phyloP scores from a whole-genome alignment of 2,113 vertebrate genomes.

The Climacteris rufus region DNA sequence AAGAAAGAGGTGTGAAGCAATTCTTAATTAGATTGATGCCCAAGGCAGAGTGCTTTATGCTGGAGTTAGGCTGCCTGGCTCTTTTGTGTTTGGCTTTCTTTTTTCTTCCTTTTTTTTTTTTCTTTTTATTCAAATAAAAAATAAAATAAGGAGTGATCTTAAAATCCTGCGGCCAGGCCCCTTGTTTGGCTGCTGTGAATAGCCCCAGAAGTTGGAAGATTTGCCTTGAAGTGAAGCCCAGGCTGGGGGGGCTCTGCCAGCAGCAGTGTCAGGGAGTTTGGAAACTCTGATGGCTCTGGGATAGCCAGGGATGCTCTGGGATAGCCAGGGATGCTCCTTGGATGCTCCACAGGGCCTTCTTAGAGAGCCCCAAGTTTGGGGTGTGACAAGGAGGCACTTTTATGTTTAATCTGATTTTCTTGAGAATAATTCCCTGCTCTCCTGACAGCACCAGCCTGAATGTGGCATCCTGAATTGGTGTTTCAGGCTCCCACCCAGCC shows the following conservation, averaged over 20 bases:
- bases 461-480: accelerated
- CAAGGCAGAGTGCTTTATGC: not conserved
- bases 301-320: too few relatives aligned
- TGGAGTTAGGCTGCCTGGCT: not conserved
- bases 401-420: not conserved
- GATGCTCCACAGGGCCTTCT: not conserved
- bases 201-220: not conserved
- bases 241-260: not conserved
- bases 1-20: constrained; percentile 29
- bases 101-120: not conserved
- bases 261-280: not conserved
- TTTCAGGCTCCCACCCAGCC: not conserved
- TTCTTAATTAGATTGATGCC: not conserved
- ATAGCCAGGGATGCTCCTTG: not conserved
- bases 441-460: not conserved
- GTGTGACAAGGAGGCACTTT: accelerated
- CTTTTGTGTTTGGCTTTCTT: not conserved
- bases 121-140: not conserved
- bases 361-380: accelerated
- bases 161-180: not conserved
- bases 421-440: not conserved
- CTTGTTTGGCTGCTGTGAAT: not conserved
- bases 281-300: not conserved
- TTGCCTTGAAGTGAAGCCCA: not conserved
- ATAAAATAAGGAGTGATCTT: not conserved